Base-by-base conservation (phyloP, 2,888 invertebrate species). In the Mythimna pallens region DNA sequence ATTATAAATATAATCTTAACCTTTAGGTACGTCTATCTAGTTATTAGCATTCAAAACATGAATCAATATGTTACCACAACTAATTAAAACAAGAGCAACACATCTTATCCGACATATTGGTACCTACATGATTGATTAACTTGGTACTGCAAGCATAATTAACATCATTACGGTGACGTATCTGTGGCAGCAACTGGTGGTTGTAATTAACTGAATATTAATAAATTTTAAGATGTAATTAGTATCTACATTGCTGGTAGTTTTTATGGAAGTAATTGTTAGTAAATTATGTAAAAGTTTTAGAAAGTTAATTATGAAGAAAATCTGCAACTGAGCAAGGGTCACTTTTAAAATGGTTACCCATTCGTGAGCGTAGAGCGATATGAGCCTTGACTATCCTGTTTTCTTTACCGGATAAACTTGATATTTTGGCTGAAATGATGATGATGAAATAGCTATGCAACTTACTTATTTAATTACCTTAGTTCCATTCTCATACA, bases 71-170 rank as follows among this genome's bases (percentile, higher is more conserved):
- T 58, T 34, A 40, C 7, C 9, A 36, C 9, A 43, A 43, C 14
- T 43, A 74, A 70, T 78, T 78, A 59, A 54, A 59, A 43, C 17
- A 3, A 52, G 43, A 36, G n/a, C 43, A 68, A 54, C 43, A 25
- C 8, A n/a, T 68, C 25, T 47, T 43, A 36, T 12, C 5, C 12
- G 20, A 50, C 47, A 58, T 14, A 66, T 25, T 65, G 34, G 47
- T 59, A 36, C 47, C 17, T 47, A 47, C 34, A 70, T 72, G 59
- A 70, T 61, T 84, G 62, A 76, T 68, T 77, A 65, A 61, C 30
- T 54, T 22, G 65, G 4, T 30, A 62, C 70, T 57, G 30, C 30
- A 34, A 73, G 14, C 57, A 7, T 80, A 76, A 81, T 80, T 64
- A 84, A 73, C 69, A 55, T 58, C 30, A 76, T 73, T 58, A 58